A percentile compares a stretch with the other conserved stretches of the same genome.
phyloP scores from a whole-genome alignment of 1,140 invertebrate genomes.

The Drosophila baimaii region DNA sequence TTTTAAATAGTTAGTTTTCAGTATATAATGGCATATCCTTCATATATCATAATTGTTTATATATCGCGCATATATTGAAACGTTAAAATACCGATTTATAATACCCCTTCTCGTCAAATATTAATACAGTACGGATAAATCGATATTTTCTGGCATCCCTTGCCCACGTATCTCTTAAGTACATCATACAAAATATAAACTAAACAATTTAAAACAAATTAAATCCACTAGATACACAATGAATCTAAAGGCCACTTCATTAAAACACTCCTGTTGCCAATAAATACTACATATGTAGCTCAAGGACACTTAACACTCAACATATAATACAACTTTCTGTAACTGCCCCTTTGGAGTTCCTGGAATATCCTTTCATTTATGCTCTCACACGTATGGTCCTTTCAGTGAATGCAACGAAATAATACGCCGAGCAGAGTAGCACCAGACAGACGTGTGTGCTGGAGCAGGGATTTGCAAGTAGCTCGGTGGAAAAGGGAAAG shows the following conservation, averaged over 20 bases:
- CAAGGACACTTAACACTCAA: background rate
- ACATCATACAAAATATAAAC: too few species aligned
- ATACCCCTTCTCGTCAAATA: too few species aligned
- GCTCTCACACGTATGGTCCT: constrained; percentile 43
- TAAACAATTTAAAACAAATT: too few species aligned
- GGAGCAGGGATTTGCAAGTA: constrained; percentile 28
- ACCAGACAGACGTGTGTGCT: constrained; percentile 33
- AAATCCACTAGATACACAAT: too few species aligned
- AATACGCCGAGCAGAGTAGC: constrained; percentile 51
- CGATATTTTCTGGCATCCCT: too few species aligned
- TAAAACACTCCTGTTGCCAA: background rate
- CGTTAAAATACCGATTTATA: too few species aligned
- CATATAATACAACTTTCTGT: background rate
- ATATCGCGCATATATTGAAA: too few species aligned
- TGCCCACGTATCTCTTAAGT: too few species aligned
- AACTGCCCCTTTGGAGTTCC: background rate
- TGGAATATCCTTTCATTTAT: constrained; percentile 65
- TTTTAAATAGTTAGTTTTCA: background rate
- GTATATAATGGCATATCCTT: background rate
- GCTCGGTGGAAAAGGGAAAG: background rate
- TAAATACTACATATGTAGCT: background rate
- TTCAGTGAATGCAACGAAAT: constrained; percentile 62
- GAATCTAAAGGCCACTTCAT: too few species aligned
- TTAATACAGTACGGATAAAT: too few species aligned
- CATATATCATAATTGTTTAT: too few species aligned